Evolutionary conservation across 1,140 invertebrate species (phyloP), one percentile per base, ranked within the genome.

Genomic region (Drosophila albomicans): DNA sequence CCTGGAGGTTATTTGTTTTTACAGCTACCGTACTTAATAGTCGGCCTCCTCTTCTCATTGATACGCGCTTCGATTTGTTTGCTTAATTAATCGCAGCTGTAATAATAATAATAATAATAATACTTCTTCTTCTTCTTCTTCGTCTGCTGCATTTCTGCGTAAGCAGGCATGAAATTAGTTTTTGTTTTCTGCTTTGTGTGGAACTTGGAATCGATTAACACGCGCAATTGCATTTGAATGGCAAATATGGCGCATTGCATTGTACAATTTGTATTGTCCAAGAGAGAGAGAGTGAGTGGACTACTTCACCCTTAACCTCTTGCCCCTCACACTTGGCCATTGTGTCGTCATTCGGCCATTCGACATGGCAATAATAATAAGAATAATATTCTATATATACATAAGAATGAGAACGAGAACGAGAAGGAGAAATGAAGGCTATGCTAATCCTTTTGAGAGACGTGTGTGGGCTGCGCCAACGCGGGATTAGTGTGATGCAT

Each of bases 41-140:
- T 65, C 35, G 45, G 16, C 48, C 20, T 25, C 20, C 20, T 25
- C 20, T 25, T 38, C 57, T 68, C 52, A 46, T 52, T 48, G 68
- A 71, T 52, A 72, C 57, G 43, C 32, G 52, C 41, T 52, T 51
- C 80, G 76, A 88, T 87, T 84, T 87, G 85, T 88, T 88, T 88
- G 78, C 80, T 89, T 89, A 88, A 88, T 88, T 88, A 88, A 88
- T 88, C 85, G 84, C 84, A 88, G 84, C 85, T 88, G 84, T 88
- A 89, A 87, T 84, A 89, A 89, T 68, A 88, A 79, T 81, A 77
- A 68, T 5, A 77, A 68, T 5, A 63, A 70, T 52, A 63, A 35
- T 63, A 56, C n/a, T 43, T 13, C 11, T 43, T 43, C 41, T 8
- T 11, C 3, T 3, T n/a, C 10, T 2, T 41, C 10, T 41, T 43